Conservation (phyloP, 2,113 vertebrate genomes). For the Emydocephalus ijimae region DNA sequence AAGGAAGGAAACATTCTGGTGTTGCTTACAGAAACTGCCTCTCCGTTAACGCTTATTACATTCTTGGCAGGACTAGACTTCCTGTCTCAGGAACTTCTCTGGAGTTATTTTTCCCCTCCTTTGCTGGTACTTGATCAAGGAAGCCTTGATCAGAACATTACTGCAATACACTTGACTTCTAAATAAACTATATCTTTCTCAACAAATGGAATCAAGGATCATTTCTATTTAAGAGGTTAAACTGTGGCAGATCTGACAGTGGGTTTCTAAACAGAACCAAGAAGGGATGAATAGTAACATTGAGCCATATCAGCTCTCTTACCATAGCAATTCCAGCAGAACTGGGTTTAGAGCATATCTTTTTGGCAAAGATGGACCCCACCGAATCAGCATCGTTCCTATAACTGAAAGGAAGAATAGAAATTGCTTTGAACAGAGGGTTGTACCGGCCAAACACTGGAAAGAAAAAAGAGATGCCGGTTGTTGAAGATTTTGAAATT, state of each 20-base stretch:
- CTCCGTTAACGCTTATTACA: too few species aligned
- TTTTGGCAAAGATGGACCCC: slow-evolving; percentile 47
- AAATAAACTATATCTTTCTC: neutral
- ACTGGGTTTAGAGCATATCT: slow-evolving; percentile 41
- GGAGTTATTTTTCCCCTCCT: too few species aligned
- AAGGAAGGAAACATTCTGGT: too few species aligned
- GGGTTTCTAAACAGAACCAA: neutral
- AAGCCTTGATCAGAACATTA: neutral
- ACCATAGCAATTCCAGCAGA: slow-evolving; percentile 56
- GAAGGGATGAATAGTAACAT: neutral
- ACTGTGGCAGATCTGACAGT: neutral
- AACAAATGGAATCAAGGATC: neutral
- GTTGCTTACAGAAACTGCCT: too few species aligned
- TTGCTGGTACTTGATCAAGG: too few species aligned
- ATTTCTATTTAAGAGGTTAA: neutral
- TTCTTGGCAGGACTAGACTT: too few species aligned
- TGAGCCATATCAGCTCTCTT: neutral
- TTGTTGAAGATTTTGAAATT: too few species aligned
- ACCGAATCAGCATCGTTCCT: slow-evolving; percentile 25
- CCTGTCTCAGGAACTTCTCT: too few species aligned
- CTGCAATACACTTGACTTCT: neutral
- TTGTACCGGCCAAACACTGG: too few species aligned
- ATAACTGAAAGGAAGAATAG: slow-evolving; percentile 47
- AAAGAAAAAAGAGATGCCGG: too few species aligned
- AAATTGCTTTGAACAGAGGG: too few species aligned